Conservation (phyloP, 2,797 vertebrate genomes). For the Diplodus sargus region DNA sequence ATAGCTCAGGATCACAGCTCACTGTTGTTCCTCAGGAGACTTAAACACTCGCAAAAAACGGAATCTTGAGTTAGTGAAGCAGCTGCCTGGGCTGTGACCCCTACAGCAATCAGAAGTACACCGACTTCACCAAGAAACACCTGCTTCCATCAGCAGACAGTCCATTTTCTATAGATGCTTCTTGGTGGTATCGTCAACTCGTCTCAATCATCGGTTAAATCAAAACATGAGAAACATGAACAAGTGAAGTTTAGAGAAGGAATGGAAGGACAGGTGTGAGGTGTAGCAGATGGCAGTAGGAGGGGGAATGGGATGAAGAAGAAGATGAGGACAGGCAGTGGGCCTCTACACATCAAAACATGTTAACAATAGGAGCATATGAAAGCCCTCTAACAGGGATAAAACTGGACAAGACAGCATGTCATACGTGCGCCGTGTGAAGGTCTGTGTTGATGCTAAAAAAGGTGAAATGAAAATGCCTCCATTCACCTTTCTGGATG, state of each 20-base stretch:
- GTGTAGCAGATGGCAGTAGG: not conserved
- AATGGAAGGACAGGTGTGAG: constrained; percentile 26
- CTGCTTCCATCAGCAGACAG: no score
- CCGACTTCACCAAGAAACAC: no score
- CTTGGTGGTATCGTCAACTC: no score
- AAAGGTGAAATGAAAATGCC: constrained; percentile 67
- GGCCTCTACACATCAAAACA: constrained; percentile 16
- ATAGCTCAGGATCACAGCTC: no score
- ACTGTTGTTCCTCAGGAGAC: no score
- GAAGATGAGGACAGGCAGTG: constrained; percentile 11
- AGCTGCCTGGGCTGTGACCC: no score
- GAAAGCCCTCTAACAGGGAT: constrained; percentile 26
- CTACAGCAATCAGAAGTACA: no score
- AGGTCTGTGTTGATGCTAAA: constrained; percentile 52
- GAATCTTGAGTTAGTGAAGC: no score
- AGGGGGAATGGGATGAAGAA: constrained; percentile 20
- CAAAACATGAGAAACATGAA: not conserved
- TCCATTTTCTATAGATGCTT: no score
- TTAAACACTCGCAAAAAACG: no score
- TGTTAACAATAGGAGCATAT: constrained; percentile 14
- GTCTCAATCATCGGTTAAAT: no score
- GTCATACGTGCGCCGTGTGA: constrained; percentile 35
- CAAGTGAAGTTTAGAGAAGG: constrained; percentile 6
- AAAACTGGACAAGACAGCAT: not conserved
- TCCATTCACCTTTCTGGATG: constrained; percentile 49